A percentile compares a stretch with the other conserved stretches of the same genome.
Evolutionary conservation across 2,113 vertebrate species (phyloP).

Genomic region (Agelaius phoeniceus): DNA sequence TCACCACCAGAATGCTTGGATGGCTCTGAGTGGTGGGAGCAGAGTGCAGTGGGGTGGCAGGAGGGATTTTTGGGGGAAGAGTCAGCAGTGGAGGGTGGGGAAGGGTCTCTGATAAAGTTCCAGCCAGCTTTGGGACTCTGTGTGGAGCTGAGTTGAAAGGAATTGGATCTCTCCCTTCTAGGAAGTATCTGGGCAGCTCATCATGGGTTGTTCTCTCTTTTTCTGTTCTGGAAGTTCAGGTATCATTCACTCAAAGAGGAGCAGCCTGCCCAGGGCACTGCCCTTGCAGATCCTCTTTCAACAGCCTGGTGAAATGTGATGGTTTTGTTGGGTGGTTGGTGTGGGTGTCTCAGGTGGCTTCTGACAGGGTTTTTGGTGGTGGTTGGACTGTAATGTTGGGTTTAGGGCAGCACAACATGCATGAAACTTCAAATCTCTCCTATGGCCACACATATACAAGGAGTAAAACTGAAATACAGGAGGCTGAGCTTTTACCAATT

Average conservation of each 20-base stretch:
- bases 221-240: neutral
- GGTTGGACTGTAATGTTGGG: neutral
- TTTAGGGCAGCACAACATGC: neutral
- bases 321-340: neutral
- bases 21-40: neutral
- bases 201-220: neutral
- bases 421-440: neutral
- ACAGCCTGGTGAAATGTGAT: neutral
- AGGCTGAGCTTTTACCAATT: neutral
- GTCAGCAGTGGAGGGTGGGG: neutral
- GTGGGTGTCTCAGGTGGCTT: neutral
- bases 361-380: neutral
- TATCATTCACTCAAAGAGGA: accelerated
- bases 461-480: neutral
- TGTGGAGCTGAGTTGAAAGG: neutral
- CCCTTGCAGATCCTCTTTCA: neutral
- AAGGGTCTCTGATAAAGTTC: neutral
- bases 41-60: neutral
- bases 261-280: neutral
- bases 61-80: neutral
- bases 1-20: neutral
- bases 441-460: accelerated
- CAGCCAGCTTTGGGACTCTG: neutral
- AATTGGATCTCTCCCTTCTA: neutral
- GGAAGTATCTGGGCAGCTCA: neutral